Conservation (phyloP, 1,140 invertebrate genomes). For the Philotrypesis tridentata region DNA sequence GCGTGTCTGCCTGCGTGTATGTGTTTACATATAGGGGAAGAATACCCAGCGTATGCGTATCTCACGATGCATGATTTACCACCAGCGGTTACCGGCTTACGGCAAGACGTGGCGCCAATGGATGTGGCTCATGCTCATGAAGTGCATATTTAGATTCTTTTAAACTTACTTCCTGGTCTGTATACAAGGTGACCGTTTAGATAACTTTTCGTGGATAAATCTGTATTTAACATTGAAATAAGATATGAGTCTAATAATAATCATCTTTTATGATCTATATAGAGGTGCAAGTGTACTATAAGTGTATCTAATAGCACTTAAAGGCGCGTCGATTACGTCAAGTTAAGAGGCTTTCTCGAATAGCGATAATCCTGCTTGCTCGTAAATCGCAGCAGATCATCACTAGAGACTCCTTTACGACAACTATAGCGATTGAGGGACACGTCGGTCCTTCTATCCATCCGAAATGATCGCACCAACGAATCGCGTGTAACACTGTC, state of each 20-base stretch:
- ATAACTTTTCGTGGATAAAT: too few relatives aligned
- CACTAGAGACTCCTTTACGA: slow-evolving; percentile 30
- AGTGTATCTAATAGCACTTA: slow-evolving; percentile 23
- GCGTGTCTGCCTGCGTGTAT: too few relatives aligned
- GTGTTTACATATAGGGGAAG: too few relatives aligned
- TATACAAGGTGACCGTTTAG: too few relatives aligned
- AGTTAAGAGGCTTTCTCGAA: slow-evolving; percentile 27
- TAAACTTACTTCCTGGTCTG: too few relatives aligned
- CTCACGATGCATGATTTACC: too few relatives aligned
- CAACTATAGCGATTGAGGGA: slow-evolving; percentile 21
- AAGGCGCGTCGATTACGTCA: slow-evolving; percentile 12
- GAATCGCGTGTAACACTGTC: slow-evolving; percentile 55
- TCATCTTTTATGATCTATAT: neutral
- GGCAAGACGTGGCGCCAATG: too few relatives aligned
- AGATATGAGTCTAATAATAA: neutral
- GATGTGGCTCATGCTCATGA: too few relatives aligned
- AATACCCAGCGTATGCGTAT: too few relatives aligned
- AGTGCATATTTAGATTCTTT: too few relatives aligned
- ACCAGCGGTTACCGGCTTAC: too few relatives aligned
- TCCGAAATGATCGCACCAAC: slow-evolving; percentile 35
- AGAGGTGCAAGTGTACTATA: neutral
- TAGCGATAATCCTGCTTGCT: slow-evolving; percentile 20
- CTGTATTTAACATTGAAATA: neutral
- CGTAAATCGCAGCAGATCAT: slow-evolving; percentile 35
- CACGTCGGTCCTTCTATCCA: neutral